A percentile compares a stretch with the other conserved stretches of the same genome.
Evolutionary conservation across 2,888 invertebrate species (phyloP).

Genomic region (Cerastis leucographa): DNA sequence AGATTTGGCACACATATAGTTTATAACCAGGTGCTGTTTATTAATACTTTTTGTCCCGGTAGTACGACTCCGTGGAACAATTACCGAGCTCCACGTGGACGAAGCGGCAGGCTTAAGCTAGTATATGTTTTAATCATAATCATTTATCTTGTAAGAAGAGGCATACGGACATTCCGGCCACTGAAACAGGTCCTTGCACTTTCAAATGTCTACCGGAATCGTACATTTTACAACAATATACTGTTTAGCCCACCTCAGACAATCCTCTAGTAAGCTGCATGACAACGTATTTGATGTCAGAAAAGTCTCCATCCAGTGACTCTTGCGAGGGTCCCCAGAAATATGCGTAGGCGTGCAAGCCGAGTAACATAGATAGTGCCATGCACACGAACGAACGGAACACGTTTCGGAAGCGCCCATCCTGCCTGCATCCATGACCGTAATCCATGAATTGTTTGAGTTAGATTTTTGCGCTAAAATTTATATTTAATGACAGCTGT

Average conservation of each 20-base stretch:
- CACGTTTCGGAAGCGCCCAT: conserved; percentile 70
- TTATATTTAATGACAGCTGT: conserved; percentile 3
- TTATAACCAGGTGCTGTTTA: neutral
- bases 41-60: neutral
- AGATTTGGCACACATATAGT: neutral
- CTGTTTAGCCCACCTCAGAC: conserved; percentile 75
- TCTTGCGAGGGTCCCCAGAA: conserved; percentile 77
- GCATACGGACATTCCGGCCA: neutral
- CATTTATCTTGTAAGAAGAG: neutral
- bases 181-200: neutral
- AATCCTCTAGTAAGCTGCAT: conserved; percentile 83
- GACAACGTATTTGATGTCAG: conserved; percentile 83
- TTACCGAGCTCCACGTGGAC: neutral
- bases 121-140: neutral
- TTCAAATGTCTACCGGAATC: neutral
- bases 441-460: conserved; percentile 71
- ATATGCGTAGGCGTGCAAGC: conserved; percentile 82
- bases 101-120: neutral
- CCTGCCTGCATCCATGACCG: conserved; percentile 67
- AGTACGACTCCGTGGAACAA: neutral
- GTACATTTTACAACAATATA: neutral
- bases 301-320: conserved; percentile 78
- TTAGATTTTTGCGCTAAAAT: conserved; percentile 1
- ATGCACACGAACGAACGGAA: conserved; percentile 84
- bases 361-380: conserved; percentile 78